Conservation (phyloP, 1,140 invertebrate species). For the Nilaparvata lugens region DNA sequence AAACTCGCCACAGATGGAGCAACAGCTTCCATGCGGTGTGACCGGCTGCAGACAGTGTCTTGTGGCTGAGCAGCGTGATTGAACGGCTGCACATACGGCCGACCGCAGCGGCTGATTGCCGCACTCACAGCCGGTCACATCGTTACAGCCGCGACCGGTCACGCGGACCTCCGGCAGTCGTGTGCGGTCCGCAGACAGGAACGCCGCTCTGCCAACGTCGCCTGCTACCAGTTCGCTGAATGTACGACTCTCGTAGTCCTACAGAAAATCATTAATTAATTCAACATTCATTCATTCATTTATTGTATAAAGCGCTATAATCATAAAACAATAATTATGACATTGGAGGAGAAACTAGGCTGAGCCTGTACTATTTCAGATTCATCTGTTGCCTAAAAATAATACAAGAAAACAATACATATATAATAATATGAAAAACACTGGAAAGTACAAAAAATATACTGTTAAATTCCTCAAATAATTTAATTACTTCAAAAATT, state of each 20-base stretch:
- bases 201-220: background rate
- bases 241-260: background rate
- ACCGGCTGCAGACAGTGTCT: conserved; percentile 10
- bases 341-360: no score
- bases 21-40: conserved; percentile 9
- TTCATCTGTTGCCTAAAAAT: no score
- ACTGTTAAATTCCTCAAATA: no score
- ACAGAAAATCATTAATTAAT: no score
- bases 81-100: background rate
- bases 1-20: conserved; percentile 13
- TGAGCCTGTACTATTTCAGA: no score
- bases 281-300: no score
- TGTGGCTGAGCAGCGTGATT: background rate
- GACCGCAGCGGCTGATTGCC: background rate
- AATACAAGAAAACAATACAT: no score
- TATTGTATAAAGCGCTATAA: no score
- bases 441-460: no score
- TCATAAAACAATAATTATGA: no score
- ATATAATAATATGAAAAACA: no score
- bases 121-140: background rate
- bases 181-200: background rate
- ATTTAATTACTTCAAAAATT: no score
- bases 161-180: background rate
- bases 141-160: background rate
- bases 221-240: background rate